Evolutionary conservation across 2,797 vertebrate genomes (phyloP), one percentile per base, ranked within the genome.

Genomic region (Astyanax mexicanus): DNA sequence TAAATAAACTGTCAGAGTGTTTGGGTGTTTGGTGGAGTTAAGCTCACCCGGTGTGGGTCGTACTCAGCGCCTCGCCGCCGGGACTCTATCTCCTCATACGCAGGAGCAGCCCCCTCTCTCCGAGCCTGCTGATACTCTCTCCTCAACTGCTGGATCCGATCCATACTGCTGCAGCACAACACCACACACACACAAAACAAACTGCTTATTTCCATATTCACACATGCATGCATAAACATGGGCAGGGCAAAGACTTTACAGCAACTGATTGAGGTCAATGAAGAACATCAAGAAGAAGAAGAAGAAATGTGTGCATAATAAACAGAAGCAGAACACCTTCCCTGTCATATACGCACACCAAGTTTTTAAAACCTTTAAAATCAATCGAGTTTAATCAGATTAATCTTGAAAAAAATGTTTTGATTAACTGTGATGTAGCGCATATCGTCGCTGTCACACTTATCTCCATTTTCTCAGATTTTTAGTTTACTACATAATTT

Each of bases 111-210:
- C 35, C 93, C 93, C 61, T 98, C 97, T 74, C 94, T 86, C 54
- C 95, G 92, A 12, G 97, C 97, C 87, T 97, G 97, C 19, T 96
- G 94, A 85, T 97, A 98, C 80, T 99, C 97, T 86, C 95, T 95
- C 75, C 96, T 89, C 37, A 98, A 82, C 89, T 94, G 94, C 92
- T 98, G 97, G 90, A 99, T 97, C 10, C 97, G 93, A 68, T 98
- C 97, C 69, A 94, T 89, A 68, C 92, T 92, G 87, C 91, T 92
- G 75, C 62, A 78, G 6, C 25, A 42, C 3, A 82, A 69, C 62
- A 77, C n/a, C n/a, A 67, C 78, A 82, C 76, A 69, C 6, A 78
- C 57, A 74, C 11, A 40, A 23, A 83, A 42, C 61, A 3, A 13
- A 25, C n/a, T 78, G 58, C 49, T 75, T 66, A 65, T 60, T 72